A percentile compares a stretch with the other conserved stretches of the same genome.
Evolutionary conservation across 2,888 invertebrate species (phyloP).

Genomic region (Lycaena phlaeas): DNA sequence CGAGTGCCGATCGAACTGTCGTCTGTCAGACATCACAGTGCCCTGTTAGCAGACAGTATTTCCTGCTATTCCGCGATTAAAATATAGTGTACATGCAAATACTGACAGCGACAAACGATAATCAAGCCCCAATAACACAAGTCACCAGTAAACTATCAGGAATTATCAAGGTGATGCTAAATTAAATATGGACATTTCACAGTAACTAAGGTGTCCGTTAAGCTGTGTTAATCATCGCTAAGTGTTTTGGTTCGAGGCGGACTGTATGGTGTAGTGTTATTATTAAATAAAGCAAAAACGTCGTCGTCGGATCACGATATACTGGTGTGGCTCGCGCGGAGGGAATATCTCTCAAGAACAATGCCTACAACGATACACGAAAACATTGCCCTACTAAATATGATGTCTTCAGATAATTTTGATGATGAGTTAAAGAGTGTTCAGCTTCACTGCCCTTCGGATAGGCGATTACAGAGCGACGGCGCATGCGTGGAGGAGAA

Average conservation of each 20-base stretch:
- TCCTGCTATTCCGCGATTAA: constrained; percentile 45
- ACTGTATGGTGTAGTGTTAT: neutral
- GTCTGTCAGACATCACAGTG: constrained; percentile 44
- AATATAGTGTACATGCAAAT: constrained; percentile 11
- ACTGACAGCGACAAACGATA: neutral
- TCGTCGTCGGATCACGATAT: constrained; percentile 13
- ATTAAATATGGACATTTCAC: constrained; percentile 13
- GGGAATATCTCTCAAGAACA: constrained; percentile 21
- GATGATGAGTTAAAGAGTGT: constrained; percentile 94
- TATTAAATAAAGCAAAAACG: constrained; percentile 20
- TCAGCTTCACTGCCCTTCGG: constrained; percentile 88
- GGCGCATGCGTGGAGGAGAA: constrained; percentile 77
- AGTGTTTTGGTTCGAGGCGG: constrained; percentile 14
- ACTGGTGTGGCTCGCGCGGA: constrained; percentile 10
- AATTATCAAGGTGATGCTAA: neutral
- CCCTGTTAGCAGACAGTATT: constrained; percentile 57
- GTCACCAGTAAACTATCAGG: neutral
- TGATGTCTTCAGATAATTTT: constrained; percentile 82
- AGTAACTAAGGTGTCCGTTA: constrained; percentile 12
- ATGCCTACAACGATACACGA: constrained; percentile 60
- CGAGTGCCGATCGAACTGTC: constrained; percentile 53
- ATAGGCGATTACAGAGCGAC: constrained; percentile 71
- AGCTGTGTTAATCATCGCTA: constrained; percentile 22
- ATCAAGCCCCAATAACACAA: neutral
- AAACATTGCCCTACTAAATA: constrained; percentile 76